Evolutionary conservation across 2,113 vertebrate genomes (phyloP).

Genomic region (Cettia cetti): DNA sequence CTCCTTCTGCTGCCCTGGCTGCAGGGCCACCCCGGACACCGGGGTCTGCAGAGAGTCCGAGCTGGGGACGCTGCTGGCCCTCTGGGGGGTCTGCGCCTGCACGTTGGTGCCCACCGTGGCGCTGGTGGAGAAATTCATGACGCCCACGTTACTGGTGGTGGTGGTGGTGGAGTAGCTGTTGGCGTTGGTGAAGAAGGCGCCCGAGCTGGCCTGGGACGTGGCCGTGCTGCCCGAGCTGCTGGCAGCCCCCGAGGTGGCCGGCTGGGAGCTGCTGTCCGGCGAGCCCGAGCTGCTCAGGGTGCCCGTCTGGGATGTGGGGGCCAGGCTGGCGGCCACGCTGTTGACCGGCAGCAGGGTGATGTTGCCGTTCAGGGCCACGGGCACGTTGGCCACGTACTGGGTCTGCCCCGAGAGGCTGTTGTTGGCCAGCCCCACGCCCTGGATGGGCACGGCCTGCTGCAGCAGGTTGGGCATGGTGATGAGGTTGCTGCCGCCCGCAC

Average conservation of each 20-base stretch:
- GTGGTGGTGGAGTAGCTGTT: conserved; percentile 76
- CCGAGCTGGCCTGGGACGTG: conserved; percentile 66
- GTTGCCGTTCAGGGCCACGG: conserved; percentile 91
- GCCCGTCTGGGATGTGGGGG: conserved; percentile 81
- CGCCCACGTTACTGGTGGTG: conserved; percentile 74
- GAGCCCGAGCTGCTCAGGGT: conserved; percentile 75
- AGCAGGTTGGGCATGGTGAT: conserved; percentile 89
- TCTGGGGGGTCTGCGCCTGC: conserved; percentile 71
- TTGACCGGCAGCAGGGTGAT: conserved; percentile 92
- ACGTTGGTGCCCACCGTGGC: conserved; percentile 66
- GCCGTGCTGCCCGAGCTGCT: conserved; percentile 63
- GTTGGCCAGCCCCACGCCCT: conserved; percentile 86
- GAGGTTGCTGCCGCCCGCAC: conserved; percentile 82
- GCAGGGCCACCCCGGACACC: conserved; percentile 66
- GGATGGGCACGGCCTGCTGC: conserved; percentile 92
- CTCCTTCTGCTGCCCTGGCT: conserved; percentile 75
- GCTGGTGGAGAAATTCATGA: conserved; percentile 74
- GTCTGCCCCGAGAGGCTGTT: conserved; percentile 86
- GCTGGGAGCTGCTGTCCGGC: conserved; percentile 72
- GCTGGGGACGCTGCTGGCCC: conserved; percentile 65
- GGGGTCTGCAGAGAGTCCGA: conserved; percentile 74
- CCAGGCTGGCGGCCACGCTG: conserved; percentile 75
- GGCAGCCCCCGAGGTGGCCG: conserved; percentile 65
- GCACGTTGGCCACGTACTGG: conserved; percentile 93
- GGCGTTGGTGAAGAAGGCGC: conserved; percentile 77